phyloP scores from a whole-genome alignment of 2,888 invertebrate genomes.

The Andrena camellia region DNA sequence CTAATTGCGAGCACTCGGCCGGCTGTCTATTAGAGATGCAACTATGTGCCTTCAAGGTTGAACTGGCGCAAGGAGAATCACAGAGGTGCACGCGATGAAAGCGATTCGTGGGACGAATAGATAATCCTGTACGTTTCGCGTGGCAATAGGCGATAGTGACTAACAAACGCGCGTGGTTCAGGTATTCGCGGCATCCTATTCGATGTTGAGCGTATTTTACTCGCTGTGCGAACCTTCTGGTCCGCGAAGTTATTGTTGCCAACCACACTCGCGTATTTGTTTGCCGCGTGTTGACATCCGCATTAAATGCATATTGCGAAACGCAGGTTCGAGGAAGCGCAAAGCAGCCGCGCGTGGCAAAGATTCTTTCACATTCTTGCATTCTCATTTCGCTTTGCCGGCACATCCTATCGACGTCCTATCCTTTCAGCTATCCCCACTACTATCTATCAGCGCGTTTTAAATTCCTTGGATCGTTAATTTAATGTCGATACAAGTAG shows the following conservation, averaged over 20 bases:
- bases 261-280: conserved; percentile 15
- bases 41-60: conserved; percentile 62
- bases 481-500: neutral
- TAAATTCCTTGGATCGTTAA: neutral
- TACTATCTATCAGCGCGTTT: conserved; percentile 18
- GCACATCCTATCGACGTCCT: conserved; percentile 32
- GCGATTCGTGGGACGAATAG: conserved; percentile 38
- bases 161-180: neutral
- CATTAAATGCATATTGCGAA: conserved; percentile 64
- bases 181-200: neutral
- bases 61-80: conserved; percentile 57
- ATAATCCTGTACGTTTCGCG: conserved; percentile 23
- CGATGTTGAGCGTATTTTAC: conserved; percentile 13
- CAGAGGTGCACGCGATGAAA: conserved; percentile 42
- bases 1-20: conserved; percentile 56
- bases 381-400: conserved; percentile 52
- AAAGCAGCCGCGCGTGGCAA: conserved; percentile 60
- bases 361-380: conserved; percentile 67
- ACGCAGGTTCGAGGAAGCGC: conserved; percentile 64
- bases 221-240: neutral
- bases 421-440: conserved; percentile 14
- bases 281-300: conserved; percentile 45
- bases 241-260: conserved; percentile 13
- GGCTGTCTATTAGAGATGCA: conserved; percentile 62
- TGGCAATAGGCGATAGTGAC: conserved; percentile 9